These are phyloP conservation scores for Teleopsis dalmanni DNA, from an alignment of 1,140 invertebrate genomes.

Conservation along the genomic window DNA sequence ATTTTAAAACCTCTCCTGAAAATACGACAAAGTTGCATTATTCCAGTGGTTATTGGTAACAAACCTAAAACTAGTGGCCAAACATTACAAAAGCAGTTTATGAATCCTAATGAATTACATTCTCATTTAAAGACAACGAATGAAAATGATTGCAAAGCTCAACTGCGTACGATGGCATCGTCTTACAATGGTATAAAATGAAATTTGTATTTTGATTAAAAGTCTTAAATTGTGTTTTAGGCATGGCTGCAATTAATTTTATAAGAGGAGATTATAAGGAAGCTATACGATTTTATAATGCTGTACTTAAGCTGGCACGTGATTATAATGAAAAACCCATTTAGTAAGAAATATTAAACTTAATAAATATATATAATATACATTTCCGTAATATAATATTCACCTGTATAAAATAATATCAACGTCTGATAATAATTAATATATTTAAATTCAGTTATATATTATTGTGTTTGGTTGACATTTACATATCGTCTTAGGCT, in stretches of 20 bases:
- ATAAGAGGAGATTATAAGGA: constrained; percentile 49
- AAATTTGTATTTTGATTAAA: background rate
- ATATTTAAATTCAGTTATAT: no score
- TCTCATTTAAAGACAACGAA: constrained; percentile 59
- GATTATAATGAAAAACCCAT: constrained; percentile 33
- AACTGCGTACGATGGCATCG: constrained; percentile 55
- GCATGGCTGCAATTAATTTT: constrained; percentile 57
- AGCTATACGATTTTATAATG: constrained; percentile 56
- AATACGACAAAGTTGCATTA: constrained; percentile 64
- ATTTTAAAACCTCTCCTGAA: constrained; percentile 55
- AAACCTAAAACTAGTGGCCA: constrained; percentile 7
- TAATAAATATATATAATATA: no score
- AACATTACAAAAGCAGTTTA: constrained; percentile 21
- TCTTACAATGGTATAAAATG: constrained; percentile 50
- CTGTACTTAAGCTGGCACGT: constrained; percentile 43
- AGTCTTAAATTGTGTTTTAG: background rate
- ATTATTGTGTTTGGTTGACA: no score
- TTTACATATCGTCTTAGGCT: no score
- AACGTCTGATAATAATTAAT: no score
- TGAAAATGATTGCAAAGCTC: constrained; percentile 56
- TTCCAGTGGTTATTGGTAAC: constrained; percentile 51
- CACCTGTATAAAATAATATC: no score
- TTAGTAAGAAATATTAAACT: no score
- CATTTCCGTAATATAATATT: no score
- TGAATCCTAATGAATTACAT: constrained; percentile 57